Conservation (phyloP, 2,113 vertebrate species). For the Ceyx margarethae region DNA sequence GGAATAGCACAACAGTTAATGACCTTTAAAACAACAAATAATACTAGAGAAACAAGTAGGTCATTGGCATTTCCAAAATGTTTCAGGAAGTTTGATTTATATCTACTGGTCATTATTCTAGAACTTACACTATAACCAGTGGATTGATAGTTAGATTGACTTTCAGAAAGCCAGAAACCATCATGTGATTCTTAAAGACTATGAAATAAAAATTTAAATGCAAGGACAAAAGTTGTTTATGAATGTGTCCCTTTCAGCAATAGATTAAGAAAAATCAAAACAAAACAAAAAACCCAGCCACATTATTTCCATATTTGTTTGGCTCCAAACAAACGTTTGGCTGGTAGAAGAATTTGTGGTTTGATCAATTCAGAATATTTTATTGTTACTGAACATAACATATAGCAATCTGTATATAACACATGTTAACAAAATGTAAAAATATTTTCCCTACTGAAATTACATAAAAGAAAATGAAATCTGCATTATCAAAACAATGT, state of each 20-base stretch:
- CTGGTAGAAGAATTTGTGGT: neutral
- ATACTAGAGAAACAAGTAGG: neutral
- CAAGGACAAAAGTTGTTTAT: neutral
- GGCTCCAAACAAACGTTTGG: neutral
- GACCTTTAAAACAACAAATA: neutral
- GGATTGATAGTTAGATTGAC: neutral
- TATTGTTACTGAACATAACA: neutral
- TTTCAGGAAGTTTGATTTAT: neutral
- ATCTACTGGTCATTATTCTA: neutral
- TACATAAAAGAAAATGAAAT: neutral
- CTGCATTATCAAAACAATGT: neutral
- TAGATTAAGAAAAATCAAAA: neutral
- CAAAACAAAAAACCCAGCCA: neutral
- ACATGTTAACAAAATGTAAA: neutral
- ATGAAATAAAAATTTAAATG: neutral
- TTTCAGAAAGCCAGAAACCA: neutral
- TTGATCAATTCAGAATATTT: neutral
- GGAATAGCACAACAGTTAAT: neutral
- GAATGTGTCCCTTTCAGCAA: neutral
- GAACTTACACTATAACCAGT: neutral
- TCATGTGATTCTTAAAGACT: neutral
- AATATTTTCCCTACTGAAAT: neutral
- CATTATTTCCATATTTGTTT: neutral
- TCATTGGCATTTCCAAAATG: neutral
- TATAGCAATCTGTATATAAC: neutral